A percentile compares a stretch with the other conserved stretches of the same genome.
These are phyloP conservation scores for Amblyjoppa fuscipennis DNA, from an alignment of 2,888 invertebrate genomes.

Conservation along the genomic window DNA sequence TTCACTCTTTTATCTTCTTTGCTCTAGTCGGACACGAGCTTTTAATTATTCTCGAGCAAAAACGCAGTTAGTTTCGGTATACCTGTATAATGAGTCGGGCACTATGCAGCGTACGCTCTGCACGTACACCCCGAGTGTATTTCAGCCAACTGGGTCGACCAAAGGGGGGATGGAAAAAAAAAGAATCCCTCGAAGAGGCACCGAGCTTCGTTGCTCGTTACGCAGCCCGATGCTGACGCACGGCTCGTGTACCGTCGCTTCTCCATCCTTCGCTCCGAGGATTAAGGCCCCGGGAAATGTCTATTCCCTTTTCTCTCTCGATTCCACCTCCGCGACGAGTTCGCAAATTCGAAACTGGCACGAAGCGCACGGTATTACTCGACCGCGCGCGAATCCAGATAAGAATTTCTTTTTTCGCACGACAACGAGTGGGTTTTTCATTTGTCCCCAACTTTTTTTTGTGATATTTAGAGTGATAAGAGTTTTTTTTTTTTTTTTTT, in stretches of 20 bases:
- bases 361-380: background rate
- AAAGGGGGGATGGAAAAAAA: slow-evolving; percentile 11
- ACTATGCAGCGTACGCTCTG: slow-evolving; percentile 25
- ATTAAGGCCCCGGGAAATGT: slow-evolving; percentile 25
- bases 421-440: too few relatives aligned
- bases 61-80: slow-evolving; percentile 59
- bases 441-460: too few relatives aligned
- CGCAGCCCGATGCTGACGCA: slow-evolving; percentile 48
- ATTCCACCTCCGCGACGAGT: background rate
- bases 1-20: slow-evolving; percentile 59
- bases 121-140: slow-evolving; percentile 47
- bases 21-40: slow-evolving; percentile 56
- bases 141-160: slow-evolving; percentile 63
- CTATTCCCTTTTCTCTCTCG: slow-evolving; percentile 8
- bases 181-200: slow-evolving; percentile 45
- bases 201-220: slow-evolving; percentile 60
- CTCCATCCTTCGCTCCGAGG: slow-evolving; percentile 1
- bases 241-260: slow-evolving; percentile 17
- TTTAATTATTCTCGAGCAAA: slow-evolving; percentile 66
- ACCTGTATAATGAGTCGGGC: slow-evolving; percentile 36
- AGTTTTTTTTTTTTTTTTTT: background rate
- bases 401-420: background rate
- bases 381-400: background rate
- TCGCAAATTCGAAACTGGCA: background rate
- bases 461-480: background rate